These are phyloP conservation scores for Calcarius lapponicus DNA, from an alignment of 2,797 vertebrate genomes.

Conservation along the genomic window DNA sequence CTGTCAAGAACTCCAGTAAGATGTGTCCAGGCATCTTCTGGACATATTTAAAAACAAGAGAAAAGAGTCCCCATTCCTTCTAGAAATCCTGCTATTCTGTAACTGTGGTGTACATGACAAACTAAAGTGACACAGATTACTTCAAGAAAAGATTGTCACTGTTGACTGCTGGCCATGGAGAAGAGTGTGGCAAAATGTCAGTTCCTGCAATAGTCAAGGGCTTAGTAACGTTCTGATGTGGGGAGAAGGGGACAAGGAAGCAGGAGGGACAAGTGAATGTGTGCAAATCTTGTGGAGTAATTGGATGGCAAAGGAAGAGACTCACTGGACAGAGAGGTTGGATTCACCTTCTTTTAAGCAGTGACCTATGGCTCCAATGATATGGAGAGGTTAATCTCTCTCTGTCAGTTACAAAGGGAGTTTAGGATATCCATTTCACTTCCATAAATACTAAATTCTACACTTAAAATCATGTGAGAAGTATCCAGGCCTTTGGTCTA, in stretches of 20 bases:
- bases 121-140: background rate
- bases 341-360: background rate
- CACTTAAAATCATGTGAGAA: background rate
- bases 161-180: background rate
- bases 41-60: background rate
- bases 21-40: background rate
- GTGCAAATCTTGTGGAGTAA: background rate
- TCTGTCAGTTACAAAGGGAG: background rate
- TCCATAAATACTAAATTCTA: background rate
- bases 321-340: fast-evolving
- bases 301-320: background rate
- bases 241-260: fast-evolving
- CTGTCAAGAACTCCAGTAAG: background rate
- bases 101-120: background rate
- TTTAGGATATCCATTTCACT: background rate
- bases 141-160: background rate
- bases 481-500: background rate
- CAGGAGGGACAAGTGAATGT: background rate
- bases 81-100: background rate
- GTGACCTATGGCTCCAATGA: background rate
- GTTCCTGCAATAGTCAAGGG: background rate
- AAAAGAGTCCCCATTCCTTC: background rate
- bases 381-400: fast-evolving
- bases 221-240: background rate
- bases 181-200: background rate